Base-by-base conservation (phyloP, 2,113 vertebrate genomes). In the Eretmochelys imbricata region DNA sequence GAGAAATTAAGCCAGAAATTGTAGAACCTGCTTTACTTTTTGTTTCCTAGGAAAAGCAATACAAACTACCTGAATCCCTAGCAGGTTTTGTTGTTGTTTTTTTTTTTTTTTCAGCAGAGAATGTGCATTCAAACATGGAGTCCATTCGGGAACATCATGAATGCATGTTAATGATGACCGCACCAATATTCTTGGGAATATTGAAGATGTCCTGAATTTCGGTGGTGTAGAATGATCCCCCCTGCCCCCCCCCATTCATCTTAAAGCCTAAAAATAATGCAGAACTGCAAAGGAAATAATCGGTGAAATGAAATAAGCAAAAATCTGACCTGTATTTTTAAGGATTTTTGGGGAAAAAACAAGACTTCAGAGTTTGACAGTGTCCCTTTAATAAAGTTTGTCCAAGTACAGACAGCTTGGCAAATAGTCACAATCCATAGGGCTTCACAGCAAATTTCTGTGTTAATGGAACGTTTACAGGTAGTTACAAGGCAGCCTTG, bases 401-500 rank as follows among this genome's bases (percentile, higher is more conserved):
- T 88, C 87, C 5, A 88, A 82, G 59, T 91, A 82, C 69, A 95
- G 95, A 76, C 50, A 94, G 79, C 80, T 97, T 92, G 94, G 85
- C 83, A 96, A 97, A 92, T 54, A 95, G 82, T 91, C 90, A 88
- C 96, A 93, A 88, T 96, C 92, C 81, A 17, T 1, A 25, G n/a
- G 81, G 78, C 82, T 97, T 97, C 89, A 54, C 49, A 94, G 93
- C 83, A 93, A 79, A 86, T 92, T 65, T 90, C 89, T 95, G 81
- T 83, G 55, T 97, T 97, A 97, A 95, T 89, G 91, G 93, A 85
- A 94, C 84, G 72, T 97, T 97, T 95, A 93, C 93, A 85, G 1
- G 0, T 92, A 94, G 96, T 89, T 97, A 97, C 91, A 97, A 97
- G 95, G 96, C 95, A 89, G 93, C 91, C 86, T 97, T 98, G 93